phyloP scores from a whole-genome alignment of 1,140 invertebrate genomes.

The Armadillidium nasatum region DNA sequence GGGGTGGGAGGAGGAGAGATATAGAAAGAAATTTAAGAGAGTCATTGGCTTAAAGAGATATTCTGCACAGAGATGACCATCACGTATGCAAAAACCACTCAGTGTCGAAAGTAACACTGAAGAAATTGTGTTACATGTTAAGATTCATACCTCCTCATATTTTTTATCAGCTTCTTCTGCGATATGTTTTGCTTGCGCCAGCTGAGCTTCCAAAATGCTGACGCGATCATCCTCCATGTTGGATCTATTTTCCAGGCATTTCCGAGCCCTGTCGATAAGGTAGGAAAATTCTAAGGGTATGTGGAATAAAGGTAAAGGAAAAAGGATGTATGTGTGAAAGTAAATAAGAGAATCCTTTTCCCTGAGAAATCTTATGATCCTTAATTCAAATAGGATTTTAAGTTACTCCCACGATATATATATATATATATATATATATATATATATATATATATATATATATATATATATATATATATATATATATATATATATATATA shows the following conservation, averaged over 20 bases:
- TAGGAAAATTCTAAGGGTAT: conserved; percentile 16
- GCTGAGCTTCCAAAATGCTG: conserved; percentile 85
- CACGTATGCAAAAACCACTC: too few relatives aligned
- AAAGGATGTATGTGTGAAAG: conserved; percentile 45
- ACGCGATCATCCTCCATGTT: conserved; percentile 98
- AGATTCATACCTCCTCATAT: conserved; percentile 93
- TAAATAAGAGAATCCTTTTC: too few relatives aligned
- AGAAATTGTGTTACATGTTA: not conserved
- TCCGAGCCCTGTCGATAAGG: conserved; percentile 76
- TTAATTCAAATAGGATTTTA: too few relatives aligned
- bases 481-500: conserved; percentile 23
- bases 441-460: conserved; percentile 27
- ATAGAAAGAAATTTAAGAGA: too few relatives aligned
- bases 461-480: conserved; percentile 21
- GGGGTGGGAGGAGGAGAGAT: too few relatives aligned
- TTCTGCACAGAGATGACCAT: too few relatives aligned
- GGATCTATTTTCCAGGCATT: conserved; percentile 95
- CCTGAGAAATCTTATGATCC: too few relatives aligned
- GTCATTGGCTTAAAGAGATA: too few relatives aligned
- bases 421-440: conserved; percentile 13
- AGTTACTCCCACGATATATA: not conserved
- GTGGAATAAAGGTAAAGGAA: conserved; percentile 12
- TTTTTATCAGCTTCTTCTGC: conserved; percentile 98
- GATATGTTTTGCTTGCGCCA: conserved; percentile 93
- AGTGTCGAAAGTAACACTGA: not conserved